Evolutionary conservation across 2,797 vertebrate species (phyloP), one percentile per base, ranked within the genome.

Genomic region (Sebastiscus tertius): DNA sequence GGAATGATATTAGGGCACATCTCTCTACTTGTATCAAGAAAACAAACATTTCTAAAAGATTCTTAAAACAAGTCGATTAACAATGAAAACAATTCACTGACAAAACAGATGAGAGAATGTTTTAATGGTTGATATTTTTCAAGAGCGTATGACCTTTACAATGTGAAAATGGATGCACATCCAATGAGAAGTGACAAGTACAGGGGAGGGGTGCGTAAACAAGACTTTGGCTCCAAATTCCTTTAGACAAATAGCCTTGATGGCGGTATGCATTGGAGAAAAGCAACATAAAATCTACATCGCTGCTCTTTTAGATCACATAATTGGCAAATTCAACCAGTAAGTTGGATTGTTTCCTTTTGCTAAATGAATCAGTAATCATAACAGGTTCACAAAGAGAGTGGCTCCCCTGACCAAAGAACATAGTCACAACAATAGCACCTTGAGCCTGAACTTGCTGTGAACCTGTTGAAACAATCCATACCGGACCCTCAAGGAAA

Each of bases 381-480:
- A 65, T 34, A 81, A 78, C 68, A 77, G 24, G 16, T n/a, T 80
- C 65, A 58, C 12, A 31, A 39, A 56, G 58, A 59, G 58, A 39
- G 39, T 6, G 6, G 36, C 74, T 75, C 61, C 64, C 18, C 18
- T 20, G 36, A 65, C 20, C 27, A 2, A 46, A 46, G 13, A 75
- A 52, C 34, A 26, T 31, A 79, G 79, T 86, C 74, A 33, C 61
- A 87, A 87, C 79, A 86, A 84, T 52, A 77, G 68, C 80, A 85
- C 81, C 82, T 80, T 78, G 49, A 64, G 77, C 31, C 33, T 80
- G 83, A 86, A 87, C 88, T 82, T 39, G 46, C 5, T 1, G 6
- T 82, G 87, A 88, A 82, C 87, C 75, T 73, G 63, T 60, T 80
- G 52, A 85, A 89, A 90, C 70, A 79, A 84, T 88, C 80, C 59